Percentiles rank a stretch among this genome's conserved stretches.
phyloP scores from a whole-genome alignment of 1,140 invertebrate species.

The Drosophila repletoides region DNA sequence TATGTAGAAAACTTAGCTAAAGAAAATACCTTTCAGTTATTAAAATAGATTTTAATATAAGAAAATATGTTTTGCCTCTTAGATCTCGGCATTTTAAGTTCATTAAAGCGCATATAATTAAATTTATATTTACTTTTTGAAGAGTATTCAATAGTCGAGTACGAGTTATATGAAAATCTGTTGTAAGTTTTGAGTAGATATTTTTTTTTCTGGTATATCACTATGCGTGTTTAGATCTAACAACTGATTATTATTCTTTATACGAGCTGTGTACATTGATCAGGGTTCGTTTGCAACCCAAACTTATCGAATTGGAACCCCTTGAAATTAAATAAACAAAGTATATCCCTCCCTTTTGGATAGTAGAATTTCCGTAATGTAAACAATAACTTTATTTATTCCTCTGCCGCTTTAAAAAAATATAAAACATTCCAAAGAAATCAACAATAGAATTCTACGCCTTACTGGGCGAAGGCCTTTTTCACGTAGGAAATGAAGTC shows the following conservation, averaged over 20 bases:
- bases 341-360: background rate
- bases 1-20: too few species aligned
- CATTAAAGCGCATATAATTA: too few species aligned
- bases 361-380: too few species aligned
- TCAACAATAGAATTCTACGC: background rate
- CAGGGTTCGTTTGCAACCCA: background rate
- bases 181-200: background rate
- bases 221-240: background rate
- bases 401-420: constrained; percentile 19
- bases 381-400: constrained; percentile 26
- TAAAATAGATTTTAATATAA: too few species aligned
- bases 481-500: constrained; percentile 84
- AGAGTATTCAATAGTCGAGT: background rate
- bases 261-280: constrained; percentile 4
- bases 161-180: background rate
- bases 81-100: too few species aligned
- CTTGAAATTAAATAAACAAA: background rate
- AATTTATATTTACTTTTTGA: too few species aligned
- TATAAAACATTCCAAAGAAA: constrained; percentile 4
- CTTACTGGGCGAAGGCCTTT: constrained; percentile 43
- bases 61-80: background rate
- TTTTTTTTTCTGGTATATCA: background rate
- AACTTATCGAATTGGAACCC: background rate
- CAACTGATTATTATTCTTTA: constrained; percentile 21
- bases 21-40: too few species aligned